phyloP scores from a whole-genome alignment of 2,113 vertebrate species.

The Daubentonia madagascariensis region DNA sequence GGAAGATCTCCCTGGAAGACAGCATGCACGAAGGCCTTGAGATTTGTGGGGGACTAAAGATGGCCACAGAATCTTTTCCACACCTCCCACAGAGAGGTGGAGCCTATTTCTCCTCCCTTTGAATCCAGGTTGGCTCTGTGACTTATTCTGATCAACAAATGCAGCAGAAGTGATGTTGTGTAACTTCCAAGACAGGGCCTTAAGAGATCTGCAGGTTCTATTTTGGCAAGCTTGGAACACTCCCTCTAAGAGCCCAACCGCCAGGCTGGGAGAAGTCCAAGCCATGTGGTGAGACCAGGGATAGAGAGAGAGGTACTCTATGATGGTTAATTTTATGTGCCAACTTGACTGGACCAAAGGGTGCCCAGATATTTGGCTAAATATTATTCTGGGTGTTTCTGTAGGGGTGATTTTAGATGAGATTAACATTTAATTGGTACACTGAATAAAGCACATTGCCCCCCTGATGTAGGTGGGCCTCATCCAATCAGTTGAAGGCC shows the following conservation, averaged over 20 bases:
- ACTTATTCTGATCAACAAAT: neutral
- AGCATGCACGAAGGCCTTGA: neutral
- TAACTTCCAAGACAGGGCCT: neutral
- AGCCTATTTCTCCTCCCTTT: neutral
- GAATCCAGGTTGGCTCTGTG: neutral
- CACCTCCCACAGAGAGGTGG: neutral
- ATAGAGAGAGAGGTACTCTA: neutral
- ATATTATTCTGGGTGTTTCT: neutral
- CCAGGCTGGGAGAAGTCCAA: neutral
- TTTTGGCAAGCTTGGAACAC: neutral
- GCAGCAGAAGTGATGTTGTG: neutral
- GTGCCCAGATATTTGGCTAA: neutral
- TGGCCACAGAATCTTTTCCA: neutral
- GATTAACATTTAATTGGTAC: neutral
- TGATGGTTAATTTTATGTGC: neutral
- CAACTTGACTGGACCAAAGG: neutral
- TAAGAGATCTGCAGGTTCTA: neutral
- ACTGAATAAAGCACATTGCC: neutral
- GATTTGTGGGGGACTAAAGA: neutral
- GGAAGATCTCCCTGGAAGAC: neutral
- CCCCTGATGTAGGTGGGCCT: neutral
- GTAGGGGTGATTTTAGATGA: neutral
- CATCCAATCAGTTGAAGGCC: neutral
- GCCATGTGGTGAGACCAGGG: rapidly evolving
- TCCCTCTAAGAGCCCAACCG: too few species aligned